Evolutionary conservation across 2,797 vertebrate genomes (phyloP), one percentile per base, ranked within the genome.

Genomic region (Sarcoramphus papa): DNA sequence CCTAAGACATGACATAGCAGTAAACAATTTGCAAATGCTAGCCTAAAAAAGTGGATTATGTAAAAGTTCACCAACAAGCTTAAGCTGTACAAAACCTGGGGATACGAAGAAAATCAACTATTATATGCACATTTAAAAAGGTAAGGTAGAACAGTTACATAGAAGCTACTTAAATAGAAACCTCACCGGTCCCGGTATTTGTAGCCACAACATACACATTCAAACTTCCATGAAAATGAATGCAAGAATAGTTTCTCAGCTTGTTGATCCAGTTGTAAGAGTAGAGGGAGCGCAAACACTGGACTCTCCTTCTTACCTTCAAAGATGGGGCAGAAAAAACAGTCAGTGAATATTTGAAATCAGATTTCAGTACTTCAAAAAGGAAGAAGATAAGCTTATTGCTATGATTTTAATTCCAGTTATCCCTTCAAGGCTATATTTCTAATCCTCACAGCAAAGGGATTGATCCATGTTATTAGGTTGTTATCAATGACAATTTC

Each of bases 241-340:
- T 98, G 98, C 60, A 98, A 95, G 95, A 99, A 99, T 8, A 99
- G 95, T 48, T 97, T 96, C 96, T 99, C 98, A 50, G 97, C 94
- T 87, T 97, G 97, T 0, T 97, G 96, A 95, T 99, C 99, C 70
- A 94, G 88, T 28, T 48, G 47, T 9, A 99, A 97, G 31, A 99
- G 98, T 19, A 98, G 95, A 4, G 99, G 99, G 94, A 99, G 92
- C 10, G 99, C 99, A 94, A 99, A 99, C 16, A 99, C 98, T 0
- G 99, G 99, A 35, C 98, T 99, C 89, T 99, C 99, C 87, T 81
- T 88, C 62, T 98, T 89, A 96, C 99, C 99, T 99, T 96, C 31
- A 93, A 92, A 94, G 65, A 97, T 24, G 56, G 82, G 78, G 77
- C 72, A 93, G 67, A 96, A 95, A 94, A 85, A 85, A 82, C 2